A percentile compares a stretch with the other conserved stretches of the same genome.
phyloP scores from a whole-genome alignment of 2,888 invertebrate species.

The Sussaba pulchella region DNA sequence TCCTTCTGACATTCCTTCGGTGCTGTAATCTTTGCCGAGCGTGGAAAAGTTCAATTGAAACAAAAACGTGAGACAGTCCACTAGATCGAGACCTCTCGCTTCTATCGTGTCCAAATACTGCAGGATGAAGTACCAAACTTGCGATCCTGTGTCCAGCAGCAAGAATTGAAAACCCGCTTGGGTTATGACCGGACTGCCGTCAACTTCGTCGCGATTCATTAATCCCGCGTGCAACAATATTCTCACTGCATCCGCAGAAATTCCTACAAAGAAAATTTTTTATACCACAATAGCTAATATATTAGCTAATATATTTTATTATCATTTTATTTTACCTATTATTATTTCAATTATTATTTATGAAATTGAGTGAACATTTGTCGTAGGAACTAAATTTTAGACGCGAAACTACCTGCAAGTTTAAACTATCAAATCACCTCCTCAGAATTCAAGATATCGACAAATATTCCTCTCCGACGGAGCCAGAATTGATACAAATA shows the following conservation, averaged over 20 bases:
- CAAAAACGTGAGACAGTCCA: conserved; percentile 97
- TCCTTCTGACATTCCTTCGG: conserved; percentile 95
- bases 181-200: conserved; percentile 95
- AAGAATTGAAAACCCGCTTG: conserved; percentile 99
- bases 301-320: no score
- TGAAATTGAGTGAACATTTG: no score
- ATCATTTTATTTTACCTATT: no score
- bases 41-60: conserved; percentile 98
- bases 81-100: conserved; percentile 93
- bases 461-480: no score
- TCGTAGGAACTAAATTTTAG: no score
- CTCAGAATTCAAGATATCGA: no score
- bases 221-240: conserved; percentile 96
- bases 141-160: conserved; percentile 95
- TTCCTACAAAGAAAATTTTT: conserved; percentile 83
- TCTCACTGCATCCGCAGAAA: conserved; percentile 96
- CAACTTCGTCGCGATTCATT: conserved; percentile 94
- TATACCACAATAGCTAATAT: no score
- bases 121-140: conserved; percentile 99
- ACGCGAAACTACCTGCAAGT: no score
- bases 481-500: no score
- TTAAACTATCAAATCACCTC: no score
- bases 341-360: no score
- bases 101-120: conserved; percentile 98
- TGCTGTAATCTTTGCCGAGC: conserved; percentile 98